Evolutionary conservation across 2,888 invertebrate genomes (phyloP).

Genomic region (Acanthosepion esculentum): DNA sequence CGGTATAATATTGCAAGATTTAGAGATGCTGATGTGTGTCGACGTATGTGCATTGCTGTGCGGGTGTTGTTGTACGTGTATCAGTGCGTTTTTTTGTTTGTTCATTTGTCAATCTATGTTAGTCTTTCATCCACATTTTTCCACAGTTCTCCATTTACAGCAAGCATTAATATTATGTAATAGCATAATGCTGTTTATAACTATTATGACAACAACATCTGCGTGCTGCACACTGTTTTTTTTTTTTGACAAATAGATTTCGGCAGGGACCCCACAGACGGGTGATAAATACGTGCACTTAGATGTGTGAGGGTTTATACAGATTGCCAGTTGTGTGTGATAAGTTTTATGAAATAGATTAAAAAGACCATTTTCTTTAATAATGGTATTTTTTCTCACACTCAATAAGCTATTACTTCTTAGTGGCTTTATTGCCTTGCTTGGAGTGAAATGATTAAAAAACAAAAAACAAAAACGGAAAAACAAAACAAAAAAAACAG

Average conservation of each 20-base stretch:
- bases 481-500: too few relatives aligned
- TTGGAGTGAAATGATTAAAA: too few relatives aligned
- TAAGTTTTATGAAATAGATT: not conserved
- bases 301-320: not conserved
- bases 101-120: too few relatives aligned
- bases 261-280: not conserved
- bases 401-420: too few relatives aligned
- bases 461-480: too few relatives aligned
- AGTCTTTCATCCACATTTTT: too few relatives aligned
- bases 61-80: not conserved
- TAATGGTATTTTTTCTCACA: too few relatives aligned
- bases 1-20: not conserved
- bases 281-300: not conserved
- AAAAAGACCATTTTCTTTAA: not conserved
- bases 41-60: not conserved
- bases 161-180: not conserved
- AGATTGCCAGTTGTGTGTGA: not conserved
- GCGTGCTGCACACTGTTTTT: not conserved
- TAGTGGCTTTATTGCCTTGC: too few relatives aligned
- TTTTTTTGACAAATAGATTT: not conserved
- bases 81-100: not conserved
- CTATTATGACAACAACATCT: not conserved
- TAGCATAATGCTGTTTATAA: not conserved
- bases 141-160: not conserved
- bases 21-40: not conserved